Evolutionary conservation across 2,113 vertebrate species (phyloP), one percentile per base, ranked within the genome.

Genomic region (Typhlomys cinereus): DNA sequence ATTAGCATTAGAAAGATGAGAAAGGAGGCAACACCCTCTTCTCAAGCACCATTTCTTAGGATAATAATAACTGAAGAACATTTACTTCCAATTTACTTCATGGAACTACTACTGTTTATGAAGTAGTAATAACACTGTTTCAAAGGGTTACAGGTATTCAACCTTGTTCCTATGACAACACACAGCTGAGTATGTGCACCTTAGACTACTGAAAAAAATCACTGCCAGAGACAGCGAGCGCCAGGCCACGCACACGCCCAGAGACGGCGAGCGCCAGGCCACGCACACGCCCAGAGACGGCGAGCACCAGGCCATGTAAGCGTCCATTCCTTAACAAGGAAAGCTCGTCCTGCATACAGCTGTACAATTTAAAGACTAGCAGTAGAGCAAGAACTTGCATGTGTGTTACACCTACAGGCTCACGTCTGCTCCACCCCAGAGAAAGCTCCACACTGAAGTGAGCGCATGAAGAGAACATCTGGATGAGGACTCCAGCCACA

Each of bases 41-140:
- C 25, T 52, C 71, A 4, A 57, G 52, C 2, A 57, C 31, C 3
- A 70, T 41, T 80, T 92, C 59, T 50, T 44, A 64, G 57, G 46
- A 89, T 64, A 84, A 85, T 67, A 44, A 41, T n/a, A 78, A 80
- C 13, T 88, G 14, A 91, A 74, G 89, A 64, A 54, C n/a, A n/a
- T 92, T 90, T 74, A 54, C 31, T 48, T 74, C 9, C 20, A 88
- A 73, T 3, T 59, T 89, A n/a, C n/a, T 71, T 91, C 79, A 69
- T 70, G 3, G 36, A 81, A 82, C 48, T 70, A 52, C 39, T 59
- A 15, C 36, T 39, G 29, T 90, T 78, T 69, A 71, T 66, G 78
- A 81, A 94, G 39, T 27, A 88, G 48, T 57, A 75, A 34, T 54
- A 64, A 71, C 25, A 48, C 64, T 52, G 10, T 15, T 91, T 92